phyloP scores from a whole-genome alignment of 2,888 invertebrate species.

The Drosophila meridiana region DNA sequence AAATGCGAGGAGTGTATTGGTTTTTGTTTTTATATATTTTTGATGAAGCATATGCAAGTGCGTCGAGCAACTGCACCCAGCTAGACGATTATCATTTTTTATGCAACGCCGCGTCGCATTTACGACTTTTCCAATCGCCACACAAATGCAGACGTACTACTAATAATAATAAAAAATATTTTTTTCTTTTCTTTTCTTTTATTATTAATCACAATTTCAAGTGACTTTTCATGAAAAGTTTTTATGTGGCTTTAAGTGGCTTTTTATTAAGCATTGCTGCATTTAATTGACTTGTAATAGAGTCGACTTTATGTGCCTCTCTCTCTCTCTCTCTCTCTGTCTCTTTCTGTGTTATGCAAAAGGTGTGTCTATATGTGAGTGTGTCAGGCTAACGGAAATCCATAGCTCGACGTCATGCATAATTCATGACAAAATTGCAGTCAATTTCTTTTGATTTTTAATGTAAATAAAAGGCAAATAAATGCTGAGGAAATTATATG shows the following conservation, averaged over 20 bases:
- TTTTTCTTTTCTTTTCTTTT: conserved; percentile 24
- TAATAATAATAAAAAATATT: conserved; percentile 48
- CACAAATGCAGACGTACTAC: conserved; percentile 55
- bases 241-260: conserved; percentile 68
- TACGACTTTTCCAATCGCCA: conserved; percentile 64
- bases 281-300: conserved; percentile 80
- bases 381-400: conserved; percentile 74
- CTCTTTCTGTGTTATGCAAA: conserved; percentile 43
- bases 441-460: conserved; percentile 55
- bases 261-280: conserved; percentile 73
- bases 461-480: conserved; percentile 45
- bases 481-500: conserved; percentile 32
- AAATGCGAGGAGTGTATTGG: conserved; percentile 44
- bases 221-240: conserved; percentile 56
- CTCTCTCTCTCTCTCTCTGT: conserved; percentile 1
- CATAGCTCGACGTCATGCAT: conserved; percentile 70
- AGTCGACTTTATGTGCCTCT: conserved; percentile 22
- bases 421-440: conserved; percentile 68
- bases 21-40: not conserved
- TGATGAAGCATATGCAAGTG: conserved; percentile 27
- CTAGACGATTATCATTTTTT: conserved; percentile 35
- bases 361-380: conserved; percentile 58
- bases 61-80: conserved; percentile 62
- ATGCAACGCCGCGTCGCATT: conserved; percentile 53
- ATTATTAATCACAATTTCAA: conserved; percentile 66